Percentiles rank a stretch among this genome's conserved stretches.
Conservation (phyloP, 1,140 invertebrate species). For the Macrosteles quadrilineatus region DNA sequence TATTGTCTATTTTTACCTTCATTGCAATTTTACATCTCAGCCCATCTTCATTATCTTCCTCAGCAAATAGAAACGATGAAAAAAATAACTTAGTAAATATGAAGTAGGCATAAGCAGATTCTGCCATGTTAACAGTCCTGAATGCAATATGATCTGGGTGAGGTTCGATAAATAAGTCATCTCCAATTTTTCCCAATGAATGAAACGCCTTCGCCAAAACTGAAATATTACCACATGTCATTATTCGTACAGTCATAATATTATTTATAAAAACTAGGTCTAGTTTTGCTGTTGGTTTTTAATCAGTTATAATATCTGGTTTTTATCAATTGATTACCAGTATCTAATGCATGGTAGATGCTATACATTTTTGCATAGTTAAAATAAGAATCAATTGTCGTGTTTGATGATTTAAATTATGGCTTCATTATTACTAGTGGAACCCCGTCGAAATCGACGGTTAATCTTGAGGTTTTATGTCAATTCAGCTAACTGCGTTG, state of each 20-base stretch:
- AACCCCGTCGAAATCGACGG: too few species aligned
- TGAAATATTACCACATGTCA: not conserved
- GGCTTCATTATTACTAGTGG: too few species aligned
- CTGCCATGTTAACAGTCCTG: constrained; percentile 18
- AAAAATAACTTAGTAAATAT: constrained; percentile 8
- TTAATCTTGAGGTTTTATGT: too few species aligned
- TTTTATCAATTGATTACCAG: too few species aligned
- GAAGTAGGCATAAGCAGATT: constrained; percentile 18
- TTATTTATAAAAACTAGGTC: not conserved
- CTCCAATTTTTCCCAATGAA: constrained; percentile 19
- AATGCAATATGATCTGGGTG: not conserved
- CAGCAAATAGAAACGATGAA: constrained; percentile 10
- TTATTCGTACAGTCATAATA: not conserved
- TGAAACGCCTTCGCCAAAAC: constrained; percentile 23
- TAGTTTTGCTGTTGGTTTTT: not conserved
- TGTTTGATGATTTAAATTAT: too few species aligned
- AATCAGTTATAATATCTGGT: not conserved
- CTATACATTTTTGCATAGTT: too few species aligned
- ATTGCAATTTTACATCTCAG: constrained; percentile 26
- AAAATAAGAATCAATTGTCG: too few species aligned
- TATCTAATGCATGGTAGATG: too few species aligned
- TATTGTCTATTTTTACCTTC: constrained; percentile 2
- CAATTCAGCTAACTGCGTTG: too few species aligned
- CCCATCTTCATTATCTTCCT: constrained; percentile 10
- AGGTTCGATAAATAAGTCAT: constrained; percentile 24